phyloP scores from a whole-genome alignment of 2,113 vertebrate species.

The Eretmochelys imbricata region DNA sequence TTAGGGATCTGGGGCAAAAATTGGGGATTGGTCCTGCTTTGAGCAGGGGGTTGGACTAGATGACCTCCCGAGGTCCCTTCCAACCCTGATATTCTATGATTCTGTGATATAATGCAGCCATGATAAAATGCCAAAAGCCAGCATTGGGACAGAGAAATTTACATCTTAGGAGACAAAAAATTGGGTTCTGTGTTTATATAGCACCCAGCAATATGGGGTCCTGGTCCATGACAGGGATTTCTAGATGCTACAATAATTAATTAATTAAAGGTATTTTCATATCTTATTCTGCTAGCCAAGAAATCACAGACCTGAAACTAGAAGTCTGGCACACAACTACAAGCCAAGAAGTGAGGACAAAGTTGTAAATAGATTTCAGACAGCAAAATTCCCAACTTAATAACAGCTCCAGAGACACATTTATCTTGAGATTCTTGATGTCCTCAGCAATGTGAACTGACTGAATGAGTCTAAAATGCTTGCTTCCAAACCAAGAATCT shows the following conservation, averaged over 20 bases:
- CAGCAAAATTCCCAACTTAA: not conserved
- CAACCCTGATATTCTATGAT: not conserved
- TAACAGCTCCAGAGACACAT: not conserved
- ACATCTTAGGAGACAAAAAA: slow-evolving; percentile 1
- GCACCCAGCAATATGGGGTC: not conserved
- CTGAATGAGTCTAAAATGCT: not conserved
- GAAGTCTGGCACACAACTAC: not conserved
- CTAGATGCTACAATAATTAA: not conserved
- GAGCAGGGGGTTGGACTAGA: too few relatives aligned
- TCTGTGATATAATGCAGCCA: not conserved
- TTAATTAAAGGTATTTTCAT: not conserved
- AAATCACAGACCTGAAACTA: slow-evolving; percentile 20
- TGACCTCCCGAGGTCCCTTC: too few relatives aligned
- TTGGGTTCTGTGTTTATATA: not conserved
- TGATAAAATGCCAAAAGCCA: not conserved
- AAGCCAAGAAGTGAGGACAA: slow-evolving; percentile 1
- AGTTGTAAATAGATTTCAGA: not conserved
- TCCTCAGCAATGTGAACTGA: not conserved
- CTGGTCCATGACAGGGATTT: not conserved
- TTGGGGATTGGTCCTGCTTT: too few relatives aligned
- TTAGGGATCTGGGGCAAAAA: too few relatives aligned
- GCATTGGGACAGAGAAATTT: not conserved
- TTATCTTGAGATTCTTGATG: not conserved
- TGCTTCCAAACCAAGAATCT: not conserved
- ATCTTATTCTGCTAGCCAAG: slow-evolving; percentile 4